Conservation (phyloP, 2,797 vertebrate genomes). For the Rhynchonycteris naso region DNA sequence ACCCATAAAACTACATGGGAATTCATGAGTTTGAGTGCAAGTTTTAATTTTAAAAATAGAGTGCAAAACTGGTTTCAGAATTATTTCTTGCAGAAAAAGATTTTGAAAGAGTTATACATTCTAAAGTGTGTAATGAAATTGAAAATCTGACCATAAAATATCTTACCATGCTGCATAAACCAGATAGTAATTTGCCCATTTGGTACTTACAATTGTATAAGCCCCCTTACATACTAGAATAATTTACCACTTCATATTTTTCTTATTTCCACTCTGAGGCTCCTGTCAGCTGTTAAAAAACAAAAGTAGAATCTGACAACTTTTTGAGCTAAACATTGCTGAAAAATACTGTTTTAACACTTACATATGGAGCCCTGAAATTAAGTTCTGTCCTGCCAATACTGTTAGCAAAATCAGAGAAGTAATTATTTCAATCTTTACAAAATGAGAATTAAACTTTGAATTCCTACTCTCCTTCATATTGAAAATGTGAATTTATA, state of each 20-base stretch:
- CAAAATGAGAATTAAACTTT: neutral
- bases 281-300: neutral
- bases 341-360: neutral
- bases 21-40: neutral
- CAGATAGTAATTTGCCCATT: neutral
- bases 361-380: neutral
- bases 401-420: neutral
- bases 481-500: neutral
- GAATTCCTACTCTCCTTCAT: neutral
- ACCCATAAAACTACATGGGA: neutral
- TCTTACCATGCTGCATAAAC: neutral
- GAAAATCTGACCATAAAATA: neutral
- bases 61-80: neutral
- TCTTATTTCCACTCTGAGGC: neutral
- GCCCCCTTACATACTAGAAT: neutral
- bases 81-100: neutral
- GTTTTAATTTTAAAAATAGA: neutral
- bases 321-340: neutral
- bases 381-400: neutral
- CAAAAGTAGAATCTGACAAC: neutral
- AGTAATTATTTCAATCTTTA: neutral
- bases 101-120: neutral
- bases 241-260: neutral
- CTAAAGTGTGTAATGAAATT: neutral
- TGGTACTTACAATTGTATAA: neutral